Percentiles rank a stretch among this genome's conserved stretches.
phyloP scores from a whole-genome alignment of 2,113 vertebrate genomes.

The Fregetta grallaria region DNA sequence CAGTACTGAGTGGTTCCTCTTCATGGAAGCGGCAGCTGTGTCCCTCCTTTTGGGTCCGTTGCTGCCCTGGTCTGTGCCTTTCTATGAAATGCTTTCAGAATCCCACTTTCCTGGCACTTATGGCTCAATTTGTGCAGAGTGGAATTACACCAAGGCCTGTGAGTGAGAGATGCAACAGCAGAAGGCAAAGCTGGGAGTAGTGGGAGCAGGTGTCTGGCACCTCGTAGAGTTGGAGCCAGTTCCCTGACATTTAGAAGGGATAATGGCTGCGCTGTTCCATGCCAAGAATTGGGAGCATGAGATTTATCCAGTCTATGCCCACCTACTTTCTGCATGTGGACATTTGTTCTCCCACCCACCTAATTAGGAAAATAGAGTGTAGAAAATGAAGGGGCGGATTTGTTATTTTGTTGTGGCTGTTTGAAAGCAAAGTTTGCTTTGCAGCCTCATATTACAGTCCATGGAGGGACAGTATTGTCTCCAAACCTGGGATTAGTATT shows the following conservation, averaged over 20 bases:
- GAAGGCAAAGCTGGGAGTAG: constrained; percentile 62
- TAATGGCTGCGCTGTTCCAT: constrained; percentile 55
- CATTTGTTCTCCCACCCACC: constrained; percentile 68
- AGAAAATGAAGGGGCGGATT: constrained; percentile 60
- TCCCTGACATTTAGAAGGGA: constrained; percentile 78
- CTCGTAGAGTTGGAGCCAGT: constrained; percentile 59
- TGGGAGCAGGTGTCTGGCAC: constrained; percentile 78
- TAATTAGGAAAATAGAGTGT: constrained; percentile 67
- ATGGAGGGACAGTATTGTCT: constrained; percentile 49
- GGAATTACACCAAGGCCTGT: constrained; percentile 49
- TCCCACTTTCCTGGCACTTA: constrained; percentile 17
- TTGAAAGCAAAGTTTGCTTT: constrained; percentile 64
- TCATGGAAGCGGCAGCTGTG: constrained; percentile 7
- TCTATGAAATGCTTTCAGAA: constrained; percentile 2
- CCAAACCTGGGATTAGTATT: constrained; percentile 49
- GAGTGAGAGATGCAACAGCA: constrained; percentile 38
- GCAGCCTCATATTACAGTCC: constrained; percentile 33
- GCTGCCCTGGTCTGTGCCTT: constrained; percentile 12
- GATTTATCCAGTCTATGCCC: constrained; percentile 67
- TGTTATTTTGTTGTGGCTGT: constrained; percentile 62
- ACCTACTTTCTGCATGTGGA: constrained; percentile 67
- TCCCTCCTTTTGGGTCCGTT: not conserved
- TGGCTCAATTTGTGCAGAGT: not conserved
- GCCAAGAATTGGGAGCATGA: constrained; percentile 67
- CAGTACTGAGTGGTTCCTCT: not conserved